Conservation (phyloP, 2,797 vertebrate genomes). For the Benthosema pterotum region DNA sequence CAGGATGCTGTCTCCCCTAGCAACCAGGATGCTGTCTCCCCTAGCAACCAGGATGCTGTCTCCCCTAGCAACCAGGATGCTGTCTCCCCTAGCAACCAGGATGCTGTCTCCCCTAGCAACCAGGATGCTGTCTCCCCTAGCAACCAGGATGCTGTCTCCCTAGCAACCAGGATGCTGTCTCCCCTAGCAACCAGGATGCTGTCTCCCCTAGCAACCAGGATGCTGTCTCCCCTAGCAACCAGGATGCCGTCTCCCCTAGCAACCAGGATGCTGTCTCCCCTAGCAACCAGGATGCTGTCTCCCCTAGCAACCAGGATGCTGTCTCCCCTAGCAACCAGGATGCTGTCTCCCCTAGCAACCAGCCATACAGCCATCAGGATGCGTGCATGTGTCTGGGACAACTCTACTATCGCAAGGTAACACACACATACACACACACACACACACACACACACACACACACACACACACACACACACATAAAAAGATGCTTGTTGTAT, state of each 20-base stretch:
- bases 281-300: slow-evolving; percentile 29
- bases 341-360: slow-evolving; percentile 1
- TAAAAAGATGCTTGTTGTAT: too few species aligned
- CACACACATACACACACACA: slow-evolving; percentile 18
- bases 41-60: too few species aligned
- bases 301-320: too few species aligned
- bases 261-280: too few species aligned
- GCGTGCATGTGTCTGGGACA: slow-evolving; percentile 53
- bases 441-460: slow-evolving; percentile 24
- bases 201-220: slow-evolving; percentile 39
- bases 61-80: too few species aligned
- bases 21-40: too few species aligned
- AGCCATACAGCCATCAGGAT: slow-evolving; percentile 40
- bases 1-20: too few species aligned
- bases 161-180: slow-evolving; percentile 36
- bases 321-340: too few species aligned
- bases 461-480: slow-evolving; percentile 15
- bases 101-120: too few species aligned
- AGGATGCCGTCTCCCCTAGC: too few species aligned
- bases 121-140: background rate
- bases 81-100: too few species aligned
- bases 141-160: slow-evolving; percentile 26
- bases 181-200: slow-evolving; percentile 31
- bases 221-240: background rate
- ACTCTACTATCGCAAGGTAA: slow-evolving; percentile 53